A percentile compares a stretch with the other conserved stretches of the same genome.
Conservation (phyloP, 2,113 vertebrate genomes). For the Paramormyrops kingsleyae region DNA sequence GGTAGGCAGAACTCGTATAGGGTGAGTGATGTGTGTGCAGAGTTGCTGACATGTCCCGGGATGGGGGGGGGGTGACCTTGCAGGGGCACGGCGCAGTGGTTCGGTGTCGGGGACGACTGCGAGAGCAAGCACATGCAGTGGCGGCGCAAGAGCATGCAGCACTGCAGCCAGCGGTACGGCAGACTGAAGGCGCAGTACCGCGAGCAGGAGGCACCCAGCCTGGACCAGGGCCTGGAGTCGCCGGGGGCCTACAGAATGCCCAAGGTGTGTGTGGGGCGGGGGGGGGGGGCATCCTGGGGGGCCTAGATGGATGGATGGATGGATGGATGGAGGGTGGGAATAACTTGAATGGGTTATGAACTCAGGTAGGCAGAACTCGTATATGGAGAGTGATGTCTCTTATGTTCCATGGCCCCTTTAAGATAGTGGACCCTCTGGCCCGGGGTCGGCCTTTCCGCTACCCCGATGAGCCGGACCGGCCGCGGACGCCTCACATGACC, state of each 20-base stretch:
- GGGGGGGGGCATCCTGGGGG: background rate
- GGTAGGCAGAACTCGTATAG: background rate
- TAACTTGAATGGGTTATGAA: background rate
- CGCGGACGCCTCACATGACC: conserved; percentile 59
- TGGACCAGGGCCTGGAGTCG: conserved; percentile 76
- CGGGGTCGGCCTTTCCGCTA: conserved; percentile 83
- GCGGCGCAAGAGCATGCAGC: conserved; percentile 84
- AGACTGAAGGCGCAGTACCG: conserved; percentile 82
- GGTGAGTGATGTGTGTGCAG: background rate
- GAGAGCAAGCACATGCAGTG: conserved; percentile 82
- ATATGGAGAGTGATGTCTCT: background rate
- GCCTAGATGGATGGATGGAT: background rate
- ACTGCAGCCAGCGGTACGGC: conserved; percentile 89
- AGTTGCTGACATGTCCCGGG: background rate
- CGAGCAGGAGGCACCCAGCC: conserved; percentile 74
- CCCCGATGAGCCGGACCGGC: conserved; percentile 73
- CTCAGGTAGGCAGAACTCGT: background rate
- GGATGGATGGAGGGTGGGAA: background rate
- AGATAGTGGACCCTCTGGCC: conserved; percentile 91
- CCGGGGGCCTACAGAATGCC: conserved; percentile 75
- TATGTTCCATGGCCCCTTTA: background rate
- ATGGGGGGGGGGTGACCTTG: background rate
- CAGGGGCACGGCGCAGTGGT: conserved; percentile 89
- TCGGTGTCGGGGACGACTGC: conserved; percentile 79
- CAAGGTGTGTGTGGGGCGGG: conserved; percentile 61